Percentiles rank a stretch among this genome's conserved stretches.
Evolutionary conservation across 2,888 invertebrate species (phyloP).

Genomic region (Nephrotoma appendiculata): DNA sequence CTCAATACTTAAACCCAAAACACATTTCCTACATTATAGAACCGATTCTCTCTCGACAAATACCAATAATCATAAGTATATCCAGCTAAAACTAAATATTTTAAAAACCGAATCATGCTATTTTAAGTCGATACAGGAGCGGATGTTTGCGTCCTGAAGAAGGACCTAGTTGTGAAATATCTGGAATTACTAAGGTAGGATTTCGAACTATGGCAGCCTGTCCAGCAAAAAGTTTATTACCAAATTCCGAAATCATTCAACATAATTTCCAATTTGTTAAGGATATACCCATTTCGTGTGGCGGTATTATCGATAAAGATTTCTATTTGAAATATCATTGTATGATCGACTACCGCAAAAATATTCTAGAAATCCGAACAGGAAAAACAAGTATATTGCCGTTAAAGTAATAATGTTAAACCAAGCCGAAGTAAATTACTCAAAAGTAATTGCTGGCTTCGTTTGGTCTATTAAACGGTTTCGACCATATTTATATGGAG

Average conservation of each 20-base stretch:
- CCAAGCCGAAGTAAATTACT: constrained; percentile 14
- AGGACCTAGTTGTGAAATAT: background rate
- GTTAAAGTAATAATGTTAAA: constrained; percentile 13
- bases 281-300: background rate
- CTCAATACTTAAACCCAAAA: background rate
- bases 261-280: background rate
- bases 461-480: constrained; percentile 14
- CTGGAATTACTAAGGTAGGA: background rate
- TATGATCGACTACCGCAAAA: background rate
- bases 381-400: background rate
- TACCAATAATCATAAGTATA: background rate
- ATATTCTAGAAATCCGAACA: background rate
- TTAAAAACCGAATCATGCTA: background rate
- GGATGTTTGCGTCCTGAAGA: background rate
- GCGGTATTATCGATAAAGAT: background rate
- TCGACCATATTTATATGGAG: constrained; percentile 18
- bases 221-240: background rate
- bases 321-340: background rate
- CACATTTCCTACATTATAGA: background rate
- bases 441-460: constrained; percentile 17
- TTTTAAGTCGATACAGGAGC: too few relatives aligned
- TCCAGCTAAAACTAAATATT: background rate
- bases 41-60: background rate
- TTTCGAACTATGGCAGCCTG: background rate
- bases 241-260: background rate